Percentiles rank a stretch among this genome's conserved stretches.
Evolutionary conservation across 2,888 invertebrate species (phyloP).

Genomic region (Pachliopta kotzebuea): DNA sequence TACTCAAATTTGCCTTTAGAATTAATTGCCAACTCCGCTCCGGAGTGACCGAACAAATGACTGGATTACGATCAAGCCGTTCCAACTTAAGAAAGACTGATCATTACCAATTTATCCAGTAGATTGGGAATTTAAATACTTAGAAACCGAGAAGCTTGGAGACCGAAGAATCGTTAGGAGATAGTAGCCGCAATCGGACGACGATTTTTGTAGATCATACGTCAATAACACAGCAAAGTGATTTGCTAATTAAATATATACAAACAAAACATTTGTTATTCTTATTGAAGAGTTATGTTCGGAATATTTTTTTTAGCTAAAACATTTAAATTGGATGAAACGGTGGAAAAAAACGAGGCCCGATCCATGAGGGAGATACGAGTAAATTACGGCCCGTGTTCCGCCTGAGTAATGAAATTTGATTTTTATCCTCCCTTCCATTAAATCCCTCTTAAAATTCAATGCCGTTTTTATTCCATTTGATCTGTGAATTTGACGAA

Average conservation of each 20-base stretch:
- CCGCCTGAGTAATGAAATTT: constrained; percentile 1
- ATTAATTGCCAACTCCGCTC: neutral
- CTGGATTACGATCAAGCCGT: neutral
- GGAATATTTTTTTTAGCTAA: neutral
- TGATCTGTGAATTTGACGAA: neutral
- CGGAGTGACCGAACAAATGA: neutral
- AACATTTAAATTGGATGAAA: neutral
- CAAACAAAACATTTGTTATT: too few species aligned
- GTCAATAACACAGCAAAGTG: too few species aligned
- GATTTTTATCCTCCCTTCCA: constrained; percentile 1
- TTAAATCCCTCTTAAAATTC: neutral
- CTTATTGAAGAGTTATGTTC: neutral
- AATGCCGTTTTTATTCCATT: constrained; percentile 3
- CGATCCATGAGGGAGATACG: neutral
- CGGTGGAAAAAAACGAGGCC: neutral
- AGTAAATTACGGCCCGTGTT: neutral
- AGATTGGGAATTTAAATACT: neutral
- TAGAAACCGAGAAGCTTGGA: too few species aligned
- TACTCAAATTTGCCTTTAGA: neutral
- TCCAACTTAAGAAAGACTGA: neutral
- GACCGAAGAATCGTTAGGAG: too few species aligned
- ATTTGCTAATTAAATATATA: too few species aligned
- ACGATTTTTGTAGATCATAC: too few species aligned
- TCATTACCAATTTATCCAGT: neutral
- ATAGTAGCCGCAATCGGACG: too few species aligned